Percentiles rank a stretch among this genome's conserved stretches.
Evolutionary conservation across 2,888 invertebrate genomes (phyloP).

Genomic region (Agrochola circellaris): DNA sequence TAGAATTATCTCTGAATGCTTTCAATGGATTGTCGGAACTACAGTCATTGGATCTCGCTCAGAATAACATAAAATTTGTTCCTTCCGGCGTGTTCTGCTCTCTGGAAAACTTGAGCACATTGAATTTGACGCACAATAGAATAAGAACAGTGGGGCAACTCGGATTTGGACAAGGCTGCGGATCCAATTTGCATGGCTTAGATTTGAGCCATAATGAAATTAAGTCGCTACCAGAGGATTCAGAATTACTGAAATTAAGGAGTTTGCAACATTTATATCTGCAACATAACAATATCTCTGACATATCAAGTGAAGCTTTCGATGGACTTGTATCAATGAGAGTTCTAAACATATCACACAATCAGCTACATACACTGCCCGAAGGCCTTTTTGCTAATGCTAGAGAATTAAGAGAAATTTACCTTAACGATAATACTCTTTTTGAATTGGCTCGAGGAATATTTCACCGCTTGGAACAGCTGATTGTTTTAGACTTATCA

Average conservation of each 20-base stretch:
- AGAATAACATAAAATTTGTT: slow-evolving; percentile 95
- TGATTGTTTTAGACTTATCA: slow-evolving; percentile 95
- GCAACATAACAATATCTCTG: slow-evolving; percentile 95
- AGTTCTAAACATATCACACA: slow-evolving; percentile 96
- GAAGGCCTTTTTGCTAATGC: slow-evolving; percentile 95
- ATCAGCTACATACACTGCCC: slow-evolving; percentile 95
- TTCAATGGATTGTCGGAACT: slow-evolving; percentile 95
- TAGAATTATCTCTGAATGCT: slow-evolving; percentile 93
- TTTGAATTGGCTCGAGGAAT: slow-evolving; percentile 95
- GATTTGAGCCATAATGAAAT: slow-evolving; percentile 96
- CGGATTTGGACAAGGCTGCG: slow-evolving; percentile 92
- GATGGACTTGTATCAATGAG: slow-evolving; percentile 94
- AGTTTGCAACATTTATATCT: slow-evolving; percentile 95
- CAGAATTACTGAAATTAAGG: slow-evolving; percentile 94
- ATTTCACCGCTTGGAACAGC: slow-evolving; percentile 95
- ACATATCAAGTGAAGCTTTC: slow-evolving; percentile 95
- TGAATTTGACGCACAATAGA: slow-evolving; percentile 96
- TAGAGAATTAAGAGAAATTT: slow-evolving; percentile 95
- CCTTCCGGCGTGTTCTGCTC: slow-evolving; percentile 95
- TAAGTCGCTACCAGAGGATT: slow-evolving; percentile 93
- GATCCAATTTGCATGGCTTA: slow-evolving; percentile 93
- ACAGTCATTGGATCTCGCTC: slow-evolving; percentile 94
- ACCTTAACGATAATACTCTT: slow-evolving; percentile 96
- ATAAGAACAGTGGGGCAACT: slow-evolving; percentile 94
- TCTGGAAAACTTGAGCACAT: slow-evolving; percentile 94